Percentiles rank a stretch among this genome's conserved stretches.
phyloP scores from a whole-genome alignment of 2,113 vertebrate genomes.

The Callithrix jacchus region DNA sequence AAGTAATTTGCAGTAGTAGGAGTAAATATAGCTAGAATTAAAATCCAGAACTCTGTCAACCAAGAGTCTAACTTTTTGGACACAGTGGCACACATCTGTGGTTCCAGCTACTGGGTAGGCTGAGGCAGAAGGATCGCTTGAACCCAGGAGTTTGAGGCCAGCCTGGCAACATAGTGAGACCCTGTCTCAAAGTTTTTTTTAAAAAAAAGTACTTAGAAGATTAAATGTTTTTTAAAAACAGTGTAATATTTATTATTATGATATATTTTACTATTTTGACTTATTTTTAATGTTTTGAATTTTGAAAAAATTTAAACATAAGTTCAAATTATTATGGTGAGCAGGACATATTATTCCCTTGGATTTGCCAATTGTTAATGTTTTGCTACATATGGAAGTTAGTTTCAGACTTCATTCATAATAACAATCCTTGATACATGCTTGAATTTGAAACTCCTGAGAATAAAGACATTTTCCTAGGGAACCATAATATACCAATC shows the following conservation, averaged over 20 bases:
- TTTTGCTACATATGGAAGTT: neutral
- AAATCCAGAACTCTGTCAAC: neutral
- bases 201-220: neutral
- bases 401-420: neutral
- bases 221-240: neutral
- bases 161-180: neutral
- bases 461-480: constrained; percentile 8
- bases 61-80: neutral
- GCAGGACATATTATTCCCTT: neutral
- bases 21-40: constrained; percentile 7
- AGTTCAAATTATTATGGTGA: neutral
- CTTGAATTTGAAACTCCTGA: neutral
- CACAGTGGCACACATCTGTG: neutral
- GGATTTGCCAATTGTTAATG: neutral
- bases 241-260: neutral
- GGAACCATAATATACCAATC: neutral
- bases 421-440: neutral
- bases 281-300: constrained; percentile 18
- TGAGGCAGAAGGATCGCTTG: neutral
- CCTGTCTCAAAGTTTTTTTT: neutral
- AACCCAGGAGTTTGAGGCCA: neutral
- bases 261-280: neutral
- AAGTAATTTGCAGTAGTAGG: neutral
- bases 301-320: neutral
- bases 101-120: neutral